These are phyloP conservation scores for Eupsittula cactorum DNA, from an alignment of 2,113 vertebrate genomes.

Conservation along the genomic window DNA sequence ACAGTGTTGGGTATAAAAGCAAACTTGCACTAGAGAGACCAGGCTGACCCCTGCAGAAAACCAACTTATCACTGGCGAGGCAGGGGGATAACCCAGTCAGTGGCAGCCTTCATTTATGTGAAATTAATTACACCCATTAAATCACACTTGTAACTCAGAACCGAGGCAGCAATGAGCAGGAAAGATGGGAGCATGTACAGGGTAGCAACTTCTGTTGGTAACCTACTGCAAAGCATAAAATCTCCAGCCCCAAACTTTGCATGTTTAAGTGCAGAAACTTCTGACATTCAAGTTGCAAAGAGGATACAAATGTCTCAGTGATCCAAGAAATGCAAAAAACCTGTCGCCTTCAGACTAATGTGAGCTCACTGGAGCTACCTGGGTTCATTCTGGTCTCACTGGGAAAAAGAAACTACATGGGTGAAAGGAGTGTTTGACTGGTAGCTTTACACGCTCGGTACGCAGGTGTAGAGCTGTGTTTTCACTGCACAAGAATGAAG, in stretches of 20 bases:
- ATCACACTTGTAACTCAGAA: neutral
- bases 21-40: neutral
- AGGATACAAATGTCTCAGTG: neutral
- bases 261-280: neutral
- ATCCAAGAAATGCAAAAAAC: conserved; percentile 20
- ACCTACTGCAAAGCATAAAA: neutral
- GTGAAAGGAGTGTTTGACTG: neutral
- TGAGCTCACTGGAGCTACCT: neutral
- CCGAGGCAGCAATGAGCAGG: neutral
- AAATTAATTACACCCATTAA: neutral
- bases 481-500: neutral
- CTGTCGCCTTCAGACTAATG: neutral
- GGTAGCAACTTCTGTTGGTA: neutral
- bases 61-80: neutral
- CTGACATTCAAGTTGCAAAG: neutral
- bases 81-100: neutral
- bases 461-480: neutral
- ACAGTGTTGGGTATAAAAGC: accelerated
- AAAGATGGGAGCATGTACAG: neutral
- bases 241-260: neutral
- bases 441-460: neutral
- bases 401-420: neutral
- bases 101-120: neutral
- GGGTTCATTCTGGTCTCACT: neutral
- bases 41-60: neutral